Percentiles rank a stretch among this genome's conserved stretches.
These are phyloP conservation scores for Buteo buteo DNA, from an alignment of 2,113 vertebrate species.

Conservation along the genomic window DNA sequence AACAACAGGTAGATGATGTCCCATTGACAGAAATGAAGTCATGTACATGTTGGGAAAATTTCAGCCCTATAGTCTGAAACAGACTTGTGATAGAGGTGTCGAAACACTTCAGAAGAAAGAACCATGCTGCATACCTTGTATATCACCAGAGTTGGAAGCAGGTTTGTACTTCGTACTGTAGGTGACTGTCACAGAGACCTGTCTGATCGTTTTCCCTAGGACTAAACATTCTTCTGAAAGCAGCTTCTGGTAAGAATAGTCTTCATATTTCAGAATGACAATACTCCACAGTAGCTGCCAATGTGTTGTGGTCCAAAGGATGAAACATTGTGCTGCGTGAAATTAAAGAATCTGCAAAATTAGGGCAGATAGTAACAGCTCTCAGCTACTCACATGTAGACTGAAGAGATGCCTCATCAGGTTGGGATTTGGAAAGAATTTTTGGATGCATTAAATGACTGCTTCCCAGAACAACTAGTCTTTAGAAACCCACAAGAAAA, in stretches of 20 bases:
- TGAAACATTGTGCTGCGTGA: not conserved
- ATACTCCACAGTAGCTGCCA: not conserved
- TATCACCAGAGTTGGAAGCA: not conserved
- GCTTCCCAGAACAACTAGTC: not conserved
- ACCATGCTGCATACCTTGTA: not conserved
- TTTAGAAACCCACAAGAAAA: slow-evolving; percentile 10
- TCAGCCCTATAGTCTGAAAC: not conserved
- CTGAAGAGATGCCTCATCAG: not conserved
- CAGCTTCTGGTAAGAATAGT: not conserved
- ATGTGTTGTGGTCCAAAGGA: not conserved
- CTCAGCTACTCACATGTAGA: not conserved
- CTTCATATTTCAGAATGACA: not conserved
- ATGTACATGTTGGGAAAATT: not conserved
- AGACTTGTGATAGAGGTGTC: not conserved
- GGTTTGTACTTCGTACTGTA: not conserved
- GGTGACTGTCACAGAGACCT: not conserved
- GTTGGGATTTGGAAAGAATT: not conserved
- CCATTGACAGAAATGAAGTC: not conserved
- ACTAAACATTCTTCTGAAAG: not conserved
- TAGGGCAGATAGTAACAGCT: not conserved
- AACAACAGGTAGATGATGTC: not conserved
- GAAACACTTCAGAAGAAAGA: not conserved
- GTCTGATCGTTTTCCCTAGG: not conserved
- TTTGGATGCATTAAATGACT: not conserved
- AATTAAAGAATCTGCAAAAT: not conserved